Evolutionary conservation across 1,140 invertebrate species (phyloP), one percentile per base, ranked within the genome.

Genomic region (Euura saliciscinereae): DNA sequence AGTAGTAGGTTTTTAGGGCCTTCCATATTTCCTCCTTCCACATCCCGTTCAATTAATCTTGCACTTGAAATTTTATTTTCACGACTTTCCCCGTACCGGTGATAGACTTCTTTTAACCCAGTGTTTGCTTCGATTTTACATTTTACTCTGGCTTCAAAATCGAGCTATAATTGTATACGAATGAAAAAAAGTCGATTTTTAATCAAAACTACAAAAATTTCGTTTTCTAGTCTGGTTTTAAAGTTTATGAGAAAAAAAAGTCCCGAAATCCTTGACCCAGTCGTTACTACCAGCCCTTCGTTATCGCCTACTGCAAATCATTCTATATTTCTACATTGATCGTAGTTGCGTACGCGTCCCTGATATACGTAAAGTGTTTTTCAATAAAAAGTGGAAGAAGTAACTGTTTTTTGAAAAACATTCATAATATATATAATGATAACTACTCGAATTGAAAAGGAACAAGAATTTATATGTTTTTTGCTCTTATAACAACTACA

Each of bases 1-100:
- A 77, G 77, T 76, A 79, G 78, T 67, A 71, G 64, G 71, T 78
- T 77, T 78, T 78, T 59, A 71, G 74, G 74, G 71, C 78, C 78
- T 78, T n/a, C 13, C 13, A 28, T 28, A 28, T 59, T 59, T 59
- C 6, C 51, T n/a, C 13, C 51, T 59, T 59, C 51, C 8, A 8
- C 51, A 59, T 59, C 51, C 51, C 3, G 8, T 6, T 59, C 6
- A 28, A 28, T 1, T 28, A 28, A 28, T 28, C 28, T 28, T 28
- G 28, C 1, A 28, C 3, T 59, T 4, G 51, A 59, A 59, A 59
- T 59, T 59, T 11, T 11, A 11, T 59, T 59, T n/a, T 59, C 10
- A 11, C 28, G 28, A 28, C 28, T 28, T 28, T 28, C 1, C 28
- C n/a, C n/a, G n/a, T n/a, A n/a, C n/a, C n/a, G n/a, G n/a, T n/a